Evolutionary conservation across 2,113 vertebrate species (phyloP), one percentile per base, ranked within the genome.

Genomic region (Oncorhynchus clarkii): DNA sequence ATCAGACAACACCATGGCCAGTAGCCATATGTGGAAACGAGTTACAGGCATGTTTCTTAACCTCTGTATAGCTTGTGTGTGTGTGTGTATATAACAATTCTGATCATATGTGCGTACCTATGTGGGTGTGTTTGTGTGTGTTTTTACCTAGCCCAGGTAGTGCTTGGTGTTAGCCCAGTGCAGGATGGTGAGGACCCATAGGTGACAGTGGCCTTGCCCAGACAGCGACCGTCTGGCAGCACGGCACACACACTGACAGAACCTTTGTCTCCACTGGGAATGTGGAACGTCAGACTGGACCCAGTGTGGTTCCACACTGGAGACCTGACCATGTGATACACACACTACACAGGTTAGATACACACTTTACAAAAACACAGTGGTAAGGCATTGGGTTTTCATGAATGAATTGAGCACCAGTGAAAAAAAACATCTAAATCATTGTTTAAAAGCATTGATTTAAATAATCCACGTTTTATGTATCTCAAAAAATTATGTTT

Each of bases 101-200:
- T 34, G 6, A 34, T 34, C 34, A 34, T 34, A 34, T 34, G 65
- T 29, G 65, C 14, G 13, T 29, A 16, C 22, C 2, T 13, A 24
- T 3, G 22, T 65, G 62, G 13, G 22, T 64, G 60, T 65, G 62
- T 65, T 24, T 66, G 64, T 66, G 64, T 29, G 27, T 6, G 5
- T 51, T 62, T 59, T 64, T 92, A 96, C 95, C 95, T 95, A 72
- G 84, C 82, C 95, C 95, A 96, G 75, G 70, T 72, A 70, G 6
- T 68, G 70, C 16, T 31, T 12, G 76, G 76, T 45, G n/a, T 45
- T 49, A 73, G 1, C 2, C 13, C n/a, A 18, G 12, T n/a, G 49
- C 76, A 78, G n/a, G 26, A 22, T 0, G 76, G 76, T 31, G 14
- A 16, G 76, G 70, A 34, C n/a, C 64, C 8, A 12, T 78, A 78